Base-by-base conservation (phyloP, 30 jellyfish, hydroid and myxozoan species). In the Turritopsis rubra region DNA sequence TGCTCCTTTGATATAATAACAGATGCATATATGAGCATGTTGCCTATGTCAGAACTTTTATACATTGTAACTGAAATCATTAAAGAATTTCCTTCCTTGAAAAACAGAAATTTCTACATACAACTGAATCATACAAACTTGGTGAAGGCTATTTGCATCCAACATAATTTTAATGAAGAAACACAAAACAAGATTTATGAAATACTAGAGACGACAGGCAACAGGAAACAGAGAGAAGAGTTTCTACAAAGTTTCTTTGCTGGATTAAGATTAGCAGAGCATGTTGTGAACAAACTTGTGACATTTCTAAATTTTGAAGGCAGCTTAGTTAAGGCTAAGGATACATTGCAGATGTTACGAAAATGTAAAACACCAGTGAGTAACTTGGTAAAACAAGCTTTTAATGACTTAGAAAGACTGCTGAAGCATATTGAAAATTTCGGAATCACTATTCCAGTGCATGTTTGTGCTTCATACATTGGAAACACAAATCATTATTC, bases 1-100 rank as follows among this genome's bases (percentile, higher is more conserved):
- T 91, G 98, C 78, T 81, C 98, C 0, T 91, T 91, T 81, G 98
- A 91, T 81, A 87, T 91, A 24, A 83, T 91, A 70, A 79, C 89
- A 29, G 90, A 81, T 25, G 71, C 96, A 16, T 53, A 86, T 20
- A 54, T 73, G 27, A 88, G 89, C 68, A 71, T 87, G 92, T 41
- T 91, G 28, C 93, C 95, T 8, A 95, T 83, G 54, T 91, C 95
- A 23, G 98, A 91, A 66, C 89, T 91, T 8, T 81, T 91, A 71
- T 91, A 54, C 79, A 82, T 86, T 54, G 95, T 91, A 16, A 83
- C 65, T 52, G 98, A 91, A 85, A 78, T 91, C 53, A 75, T 84
- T 22, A 81, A 75, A 74, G 86, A 87, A 53, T 91, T 87, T 66
- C 87, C 96, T 1, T 53, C 78, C 26, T 54, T 88, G 28, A 65